phyloP scores from a whole-genome alignment of 2,888 invertebrate genomes.

The Pandemis heparana region DNA sequence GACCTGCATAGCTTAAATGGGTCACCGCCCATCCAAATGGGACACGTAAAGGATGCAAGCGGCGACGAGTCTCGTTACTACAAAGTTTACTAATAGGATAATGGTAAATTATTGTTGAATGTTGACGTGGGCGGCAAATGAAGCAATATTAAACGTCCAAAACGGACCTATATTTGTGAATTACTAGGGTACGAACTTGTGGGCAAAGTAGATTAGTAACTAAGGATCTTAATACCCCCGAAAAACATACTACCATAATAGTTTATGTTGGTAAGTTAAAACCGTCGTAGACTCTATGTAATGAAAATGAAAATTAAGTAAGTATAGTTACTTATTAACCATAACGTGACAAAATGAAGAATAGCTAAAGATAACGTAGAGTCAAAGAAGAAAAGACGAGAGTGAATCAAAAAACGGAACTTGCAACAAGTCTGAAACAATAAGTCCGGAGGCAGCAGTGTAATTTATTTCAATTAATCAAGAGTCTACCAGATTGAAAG shows the following conservation, averaged over 20 bases:
- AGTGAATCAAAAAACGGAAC: too few relatives aligned
- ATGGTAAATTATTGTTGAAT: conserved; percentile 33
- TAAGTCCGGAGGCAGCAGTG: too few relatives aligned
- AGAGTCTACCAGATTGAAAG: too few relatives aligned
- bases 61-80: conserved; percentile 24
- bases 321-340: neutral
- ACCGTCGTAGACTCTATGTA: neutral
- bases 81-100: conserved; percentile 35
- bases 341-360: too few relatives aligned
- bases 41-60: conserved; percentile 36
- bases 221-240: neutral
- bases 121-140: conserved; percentile 24
- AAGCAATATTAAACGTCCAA: conserved; percentile 22
- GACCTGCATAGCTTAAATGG: conserved; percentile 39
- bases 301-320: too few relatives aligned
- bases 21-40: conserved; percentile 33
- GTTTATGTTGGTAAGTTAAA: neutral
- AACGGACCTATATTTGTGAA: conserved; percentile 14
- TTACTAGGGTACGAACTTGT: conserved; percentile 10
- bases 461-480: too few relatives aligned
- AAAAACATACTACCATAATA: neutral
- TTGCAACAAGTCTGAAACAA: too few relatives aligned
- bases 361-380: too few relatives aligned
- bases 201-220: conserved; percentile 5
- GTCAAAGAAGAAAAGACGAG: too few relatives aligned